Evolutionary conservation across 2,113 vertebrate genomes (phyloP).

Genomic region (Hystrix brachyura): DNA sequence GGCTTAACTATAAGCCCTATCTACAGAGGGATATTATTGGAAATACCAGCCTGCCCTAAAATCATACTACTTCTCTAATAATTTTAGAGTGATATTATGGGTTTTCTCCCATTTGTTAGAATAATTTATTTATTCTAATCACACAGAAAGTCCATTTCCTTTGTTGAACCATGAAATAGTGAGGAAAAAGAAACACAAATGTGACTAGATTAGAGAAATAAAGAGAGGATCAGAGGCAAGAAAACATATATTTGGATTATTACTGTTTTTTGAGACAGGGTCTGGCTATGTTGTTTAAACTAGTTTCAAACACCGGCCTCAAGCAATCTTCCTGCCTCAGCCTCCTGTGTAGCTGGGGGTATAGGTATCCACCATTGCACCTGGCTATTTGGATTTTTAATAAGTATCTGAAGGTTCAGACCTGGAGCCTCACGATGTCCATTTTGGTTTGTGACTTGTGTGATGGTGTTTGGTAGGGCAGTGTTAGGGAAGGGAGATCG

Average conservation of each 20-base stretch:
- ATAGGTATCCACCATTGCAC: neutral
- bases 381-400: neutral
- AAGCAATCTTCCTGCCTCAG: neutral
- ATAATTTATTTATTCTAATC: neutral
- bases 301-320: neutral
- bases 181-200: neutral
- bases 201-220: neutral
- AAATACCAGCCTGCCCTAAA: neutral
- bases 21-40: neutral
- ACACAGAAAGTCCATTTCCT: neutral
- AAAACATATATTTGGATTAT: neutral
- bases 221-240: neutral
- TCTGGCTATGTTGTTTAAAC: neutral
- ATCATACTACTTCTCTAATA: neutral
- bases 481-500: neutral
- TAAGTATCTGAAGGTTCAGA: neutral
- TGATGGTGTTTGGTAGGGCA: neutral
- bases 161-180: neutral
- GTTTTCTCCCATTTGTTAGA: neutral
- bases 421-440: neutral
- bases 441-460: neutral
- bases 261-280: neutral
- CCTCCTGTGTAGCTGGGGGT: neutral
- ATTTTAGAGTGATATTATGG: neutral
- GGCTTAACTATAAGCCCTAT: neutral